Base-by-base conservation (phyloP, 2,797 vertebrate genomes). In the Galagoides demidoff region DNA sequence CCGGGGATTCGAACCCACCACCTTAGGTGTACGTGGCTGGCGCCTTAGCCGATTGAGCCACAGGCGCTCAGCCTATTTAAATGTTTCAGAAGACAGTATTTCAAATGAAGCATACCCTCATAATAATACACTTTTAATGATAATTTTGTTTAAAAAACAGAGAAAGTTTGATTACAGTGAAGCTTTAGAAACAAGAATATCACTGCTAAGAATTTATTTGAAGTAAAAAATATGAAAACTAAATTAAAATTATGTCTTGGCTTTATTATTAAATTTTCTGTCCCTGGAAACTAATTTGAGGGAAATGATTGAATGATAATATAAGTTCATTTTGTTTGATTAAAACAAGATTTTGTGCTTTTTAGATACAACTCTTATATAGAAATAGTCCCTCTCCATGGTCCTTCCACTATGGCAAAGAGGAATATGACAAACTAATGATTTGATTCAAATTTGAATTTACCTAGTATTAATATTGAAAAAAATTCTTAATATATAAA, bases 381-480 rank as follows among this genome's bases (percentile, higher is more conserved):
- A 12, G 6, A 73, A 92, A 59, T 79, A 87, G 3, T 70, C 27
- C 82, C 27, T 78, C 12, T 5, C 19, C 6, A 45, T 5, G 1
- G 5, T 39, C 20, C 45, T 39, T 31, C 12, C 20, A 1, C 9
- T 59, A 39, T 29, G 31, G 12, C 20, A 68, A 87, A 83, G 14
- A 71, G 1, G 39, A 84, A 52, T 64, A 81, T 45, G 70, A 77
- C 31, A 57, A 92, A 16, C 13, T 37, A 73, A 6, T 92, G 20
- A 63, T 96, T 90, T 37, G 89, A 76, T 37, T 90, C 20, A 55
- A 77, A 85, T 78, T 83, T 66, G 23, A 71, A 83, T 89, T 88
- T 78, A 82, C 5, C 16, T 82, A 45, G 39, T 85, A 71, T 37
- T 49, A 88, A 20, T 78, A 37, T 37, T 89, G 27, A 14, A 93